Conservation (phyloP, 2,888 invertebrate species). For the Nomada fucata region DNA sequence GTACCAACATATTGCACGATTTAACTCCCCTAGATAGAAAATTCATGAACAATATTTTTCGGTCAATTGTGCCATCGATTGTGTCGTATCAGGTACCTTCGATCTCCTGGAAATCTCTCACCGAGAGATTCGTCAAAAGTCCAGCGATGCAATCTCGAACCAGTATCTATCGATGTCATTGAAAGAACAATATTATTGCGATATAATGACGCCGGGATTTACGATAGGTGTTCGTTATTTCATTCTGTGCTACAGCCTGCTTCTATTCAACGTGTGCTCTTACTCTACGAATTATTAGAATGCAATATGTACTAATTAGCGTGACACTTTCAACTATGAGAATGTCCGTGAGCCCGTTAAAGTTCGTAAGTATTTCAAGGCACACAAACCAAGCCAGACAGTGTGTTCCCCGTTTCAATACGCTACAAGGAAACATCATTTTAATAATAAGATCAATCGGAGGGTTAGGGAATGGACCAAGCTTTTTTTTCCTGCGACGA, state of each 20-base stretch:
- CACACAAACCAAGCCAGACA: background rate
- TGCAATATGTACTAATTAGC: background rate
- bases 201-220: background rate
- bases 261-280: background rate
- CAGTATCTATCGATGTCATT: conserved; percentile 85
- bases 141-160: conserved; percentile 94
- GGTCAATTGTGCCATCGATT: background rate
- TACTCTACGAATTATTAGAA: background rate
- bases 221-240: background rate
- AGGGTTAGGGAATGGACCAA: conserved; percentile 2
- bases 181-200: conserved; percentile 15
- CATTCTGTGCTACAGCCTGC: conserved; percentile 12
- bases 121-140: conserved; percentile 90
- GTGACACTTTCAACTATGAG: background rate
- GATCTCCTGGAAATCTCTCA: conserved; percentile 93
- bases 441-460: background rate
- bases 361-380: too few species aligned
- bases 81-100: conserved; percentile 87
- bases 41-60: background rate
- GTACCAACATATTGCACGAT: conserved; percentile 96
- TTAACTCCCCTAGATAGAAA: conserved; percentile 90
- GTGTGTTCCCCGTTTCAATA: background rate
- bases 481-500: conserved; percentile 12
- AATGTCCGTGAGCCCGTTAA: background rate
- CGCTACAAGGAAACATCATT: background rate